phyloP scores from a whole-genome alignment of 2,888 invertebrate genomes.

The Drosophila glabriapex region DNA sequence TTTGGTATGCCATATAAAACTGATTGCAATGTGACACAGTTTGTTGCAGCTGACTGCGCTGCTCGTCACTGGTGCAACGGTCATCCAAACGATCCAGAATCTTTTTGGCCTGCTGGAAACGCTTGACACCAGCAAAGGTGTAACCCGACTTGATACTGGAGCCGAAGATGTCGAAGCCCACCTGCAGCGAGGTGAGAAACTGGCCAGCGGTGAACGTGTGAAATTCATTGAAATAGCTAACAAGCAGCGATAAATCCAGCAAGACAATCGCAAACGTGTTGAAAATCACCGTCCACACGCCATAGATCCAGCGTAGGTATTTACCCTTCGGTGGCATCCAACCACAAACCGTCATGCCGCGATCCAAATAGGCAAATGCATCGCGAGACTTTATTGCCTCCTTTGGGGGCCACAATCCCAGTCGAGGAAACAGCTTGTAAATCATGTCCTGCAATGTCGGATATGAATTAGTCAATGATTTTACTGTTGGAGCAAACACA shows the following conservation, averaged over 20 bases:
- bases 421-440: constrained; percentile 36
- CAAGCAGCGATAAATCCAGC: constrained; percentile 31
- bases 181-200: constrained; percentile 65
- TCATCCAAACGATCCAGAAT: constrained; percentile 47
- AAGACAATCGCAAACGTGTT: constrained; percentile 21
- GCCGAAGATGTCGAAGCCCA: constrained; percentile 43
- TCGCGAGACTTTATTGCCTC: constrained; percentile 49
- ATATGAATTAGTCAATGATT: not conserved
- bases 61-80: constrained; percentile 21
- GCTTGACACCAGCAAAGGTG: constrained; percentile 32
- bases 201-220: constrained; percentile 55
- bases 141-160: constrained; percentile 39
- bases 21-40: constrained; percentile 36
- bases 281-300: constrained; percentile 26
- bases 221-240: constrained; percentile 38
- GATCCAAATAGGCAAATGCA: constrained; percentile 55
- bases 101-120: constrained; percentile 35
- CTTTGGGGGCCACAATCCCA: constrained; percentile 7
- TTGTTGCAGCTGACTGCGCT: constrained; percentile 30
- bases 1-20: constrained; percentile 23
- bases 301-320: constrained; percentile 11
- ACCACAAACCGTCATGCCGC: constrained; percentile 37
- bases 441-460: constrained; percentile 23
- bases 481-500: not conserved
- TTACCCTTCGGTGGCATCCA: constrained; percentile 39